Base-by-base conservation (phyloP, 2,797 vertebrate genomes). In the Enteromius treurensis region DNA sequence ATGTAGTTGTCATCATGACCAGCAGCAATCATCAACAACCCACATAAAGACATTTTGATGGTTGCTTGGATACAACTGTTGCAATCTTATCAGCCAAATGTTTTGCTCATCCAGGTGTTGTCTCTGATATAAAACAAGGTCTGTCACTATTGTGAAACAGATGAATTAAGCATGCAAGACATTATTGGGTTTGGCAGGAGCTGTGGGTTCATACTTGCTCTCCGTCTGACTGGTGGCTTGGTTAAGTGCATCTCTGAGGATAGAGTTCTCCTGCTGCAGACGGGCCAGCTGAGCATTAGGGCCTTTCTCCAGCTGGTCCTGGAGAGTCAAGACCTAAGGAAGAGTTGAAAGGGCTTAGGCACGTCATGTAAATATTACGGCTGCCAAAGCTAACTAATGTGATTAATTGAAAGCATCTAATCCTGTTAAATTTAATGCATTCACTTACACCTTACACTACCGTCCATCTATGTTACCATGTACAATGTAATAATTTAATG, bases 141-240 rank as follows among this genome's bases (percentile, higher is more conserved):
- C 29, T 62, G 23, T 19, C 58, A 40, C 58, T 29, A 78, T 65
- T 65, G 26, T 23, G 2, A 73, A 81, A 81, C 42, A 49, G 13
- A 62, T 34, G 1, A 60, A 53, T 69, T 9, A 49, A 0, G 21
- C 19, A 51, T 53, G n/a, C 17, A 45, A 32, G 23, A 51, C 29
- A 37, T 62, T 19, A 19, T 51, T 40, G 14, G 21, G 26, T 64
- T 51, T 15, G 19, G 26, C n/a, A 37, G 42, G 8, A 49, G 14
- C 19, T 29, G 60, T 26, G 49, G 40, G 51, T 77, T 91, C 96
- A 95, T 93, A 99, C 98, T 97, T 99, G 98, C 97, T 98, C 91
- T 99, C 98, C 19, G 91, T 96, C 93, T 98, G 97, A 93, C 98
- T 99, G 0, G 97, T 99, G 73, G 97, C 97, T 92, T 99, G 96